Evolutionary conservation across 2,113 vertebrate species (phyloP), one percentile per base, ranked within the genome.

Genomic region (Laticauda laticaudata): DNA sequence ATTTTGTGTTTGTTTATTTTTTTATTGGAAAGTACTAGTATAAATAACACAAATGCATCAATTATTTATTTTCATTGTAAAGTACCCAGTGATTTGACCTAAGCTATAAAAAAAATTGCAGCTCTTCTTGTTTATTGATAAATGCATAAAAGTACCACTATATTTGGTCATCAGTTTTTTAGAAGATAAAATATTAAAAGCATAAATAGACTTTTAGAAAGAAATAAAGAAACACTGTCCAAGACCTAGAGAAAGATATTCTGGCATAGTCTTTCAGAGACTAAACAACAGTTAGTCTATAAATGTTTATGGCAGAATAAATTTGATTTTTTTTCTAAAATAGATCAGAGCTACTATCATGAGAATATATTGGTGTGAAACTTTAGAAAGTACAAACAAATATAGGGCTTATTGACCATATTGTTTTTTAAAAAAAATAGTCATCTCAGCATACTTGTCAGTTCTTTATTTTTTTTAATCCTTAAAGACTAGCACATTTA

Each of bases 401-500:
- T 64, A 11, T 55, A 89, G 8, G 56, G 18, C 20, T 29, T 12
- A 53, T 2, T 51, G 6, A 55, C 11, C 29, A 69, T 69, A n/a
- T 34, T n/a, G 34, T 59, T 91, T 64, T 85, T 53, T 11, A 0
- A 5, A 81, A 57, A 90, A 94, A 87, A 48, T 26, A 93, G 93
- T 6, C 26, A 9, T 6, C 54, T 87, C 54, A 91, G 81, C 94
- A 86, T 92, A 96, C 91, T 96, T 94, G 97, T 98, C 97, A 98
- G 96, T 96, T 97, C 93, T 98, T 98, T 98, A 98, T 98, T 96
- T 97, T 95, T 96, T 69, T 81, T n/a, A 43, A 92, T 57, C 81
- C 96, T 97, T 98, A 97, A 97, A 96, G 97, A 97, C 97, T 96
- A 98, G 98, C 98, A 98, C 97, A 97, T 98, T 97, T 98, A 98